These are phyloP conservation scores for Malurus splendens DNA, from an alignment of 2,797 vertebrate species.

Conservation along the genomic window DNA sequence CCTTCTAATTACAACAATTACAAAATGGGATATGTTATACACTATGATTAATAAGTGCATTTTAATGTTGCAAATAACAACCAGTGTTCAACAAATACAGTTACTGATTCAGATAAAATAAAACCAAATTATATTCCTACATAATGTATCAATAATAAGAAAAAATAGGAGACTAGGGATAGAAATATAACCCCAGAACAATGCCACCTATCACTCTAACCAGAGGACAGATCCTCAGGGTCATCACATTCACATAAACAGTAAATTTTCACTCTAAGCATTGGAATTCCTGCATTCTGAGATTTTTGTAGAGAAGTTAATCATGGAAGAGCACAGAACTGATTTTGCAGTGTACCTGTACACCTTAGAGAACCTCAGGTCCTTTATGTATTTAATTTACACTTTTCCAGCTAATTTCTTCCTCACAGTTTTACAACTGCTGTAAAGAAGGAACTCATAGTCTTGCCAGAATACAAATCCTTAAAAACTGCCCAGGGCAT, in stretches of 20 bases:
- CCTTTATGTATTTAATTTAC: neutral
- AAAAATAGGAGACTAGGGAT: neutral
- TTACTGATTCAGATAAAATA: neutral
- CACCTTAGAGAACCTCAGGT: neutral
- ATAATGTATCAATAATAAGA: neutral
- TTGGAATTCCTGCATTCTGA: neutral
- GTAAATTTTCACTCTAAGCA: neutral
- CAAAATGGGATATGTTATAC: neutral
- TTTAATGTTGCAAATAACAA: neutral
- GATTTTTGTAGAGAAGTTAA: neutral
- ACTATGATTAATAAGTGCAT: neutral
- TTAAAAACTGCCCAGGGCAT: neutral
- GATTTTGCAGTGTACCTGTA: neutral
- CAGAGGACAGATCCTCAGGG: neutral
- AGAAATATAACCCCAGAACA: neutral
- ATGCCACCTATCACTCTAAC: neutral
- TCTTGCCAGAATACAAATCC: neutral
- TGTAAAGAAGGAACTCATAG: neutral
- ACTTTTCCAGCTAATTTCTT: neutral
- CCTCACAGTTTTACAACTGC: neutral
- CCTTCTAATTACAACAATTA: neutral
- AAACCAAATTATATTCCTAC: neutral
- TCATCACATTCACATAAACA: too few species aligned
- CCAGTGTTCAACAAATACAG: neutral
- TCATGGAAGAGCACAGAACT: neutral